phyloP scores from a whole-genome alignment of 2,113 vertebrate genomes.

The Pyrgilauda ruficollis region DNA sequence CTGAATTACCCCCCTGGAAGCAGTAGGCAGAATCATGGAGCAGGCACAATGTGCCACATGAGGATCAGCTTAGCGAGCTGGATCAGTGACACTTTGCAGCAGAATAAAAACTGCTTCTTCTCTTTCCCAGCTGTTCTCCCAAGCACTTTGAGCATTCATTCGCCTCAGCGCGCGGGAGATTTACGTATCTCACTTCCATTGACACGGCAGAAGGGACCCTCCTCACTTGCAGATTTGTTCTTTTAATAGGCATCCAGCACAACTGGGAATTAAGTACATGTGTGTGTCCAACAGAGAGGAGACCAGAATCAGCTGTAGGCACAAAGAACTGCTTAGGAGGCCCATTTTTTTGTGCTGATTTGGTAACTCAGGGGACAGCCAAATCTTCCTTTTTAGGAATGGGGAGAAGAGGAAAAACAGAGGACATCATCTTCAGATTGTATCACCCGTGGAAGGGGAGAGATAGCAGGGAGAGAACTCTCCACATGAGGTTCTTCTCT shows the following conservation, averaged over 20 bases:
- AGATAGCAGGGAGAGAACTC: conserved; percentile 22
- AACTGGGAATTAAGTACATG: conserved; percentile 50
- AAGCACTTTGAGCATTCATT: neutral
- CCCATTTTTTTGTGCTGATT: conserved; percentile 59
- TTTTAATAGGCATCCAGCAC: conserved; percentile 55
- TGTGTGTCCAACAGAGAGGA: conserved; percentile 59
- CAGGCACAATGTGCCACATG: neutral
- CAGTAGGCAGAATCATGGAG: neutral
- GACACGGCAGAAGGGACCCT: conserved; percentile 22
- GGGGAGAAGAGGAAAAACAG: conserved; percentile 19
- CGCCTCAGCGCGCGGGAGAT: neutral
- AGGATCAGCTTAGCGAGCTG: neutral
- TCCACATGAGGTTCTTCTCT: conserved; percentile 12
- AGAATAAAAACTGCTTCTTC: neutral
- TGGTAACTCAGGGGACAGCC: conserved; percentile 20
- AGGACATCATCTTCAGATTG: conserved; percentile 34
- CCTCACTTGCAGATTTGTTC: conserved; percentile 39
- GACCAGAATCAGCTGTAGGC: conserved; percentile 62
- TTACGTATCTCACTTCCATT: conserved; percentile 30
- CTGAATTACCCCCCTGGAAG: neutral
- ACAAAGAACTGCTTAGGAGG: conserved; percentile 55
- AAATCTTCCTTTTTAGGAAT: conserved; percentile 64
- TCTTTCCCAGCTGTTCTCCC: conserved; percentile 44
- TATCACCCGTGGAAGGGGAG: neutral
- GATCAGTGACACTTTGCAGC: conserved; percentile 21